phyloP scores from a whole-genome alignment of 2,888 invertebrate genomes.

The Neuroscelio doddi region DNA sequence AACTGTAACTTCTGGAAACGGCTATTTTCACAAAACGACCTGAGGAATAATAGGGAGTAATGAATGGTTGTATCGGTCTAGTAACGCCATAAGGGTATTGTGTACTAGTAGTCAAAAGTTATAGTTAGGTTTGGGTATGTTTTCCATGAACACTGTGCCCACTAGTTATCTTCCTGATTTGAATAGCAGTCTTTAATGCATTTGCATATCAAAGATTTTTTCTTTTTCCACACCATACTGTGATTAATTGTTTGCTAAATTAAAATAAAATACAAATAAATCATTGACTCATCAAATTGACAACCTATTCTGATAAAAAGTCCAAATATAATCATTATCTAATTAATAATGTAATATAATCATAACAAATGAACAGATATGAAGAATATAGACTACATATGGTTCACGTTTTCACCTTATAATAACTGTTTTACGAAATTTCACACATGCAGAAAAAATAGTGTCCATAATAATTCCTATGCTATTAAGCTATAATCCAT shows the following conservation, averaged over 20 bases:
- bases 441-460: no score
- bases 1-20: slow-evolving; percentile 38
- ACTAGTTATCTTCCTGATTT: slow-evolving; percentile 28
- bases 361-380: no score
- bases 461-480: no score
- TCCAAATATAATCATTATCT: no score
- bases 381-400: no score
- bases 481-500: no score
- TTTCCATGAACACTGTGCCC: slow-evolving; percentile 22
- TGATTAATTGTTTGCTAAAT: slow-evolving; percentile 14
- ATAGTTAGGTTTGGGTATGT: slow-evolving; percentile 29
- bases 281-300: slow-evolving; percentile 18
- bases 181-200: slow-evolving; percentile 32
- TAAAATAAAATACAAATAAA: slow-evolving; percentile 14
- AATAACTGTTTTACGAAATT: no score
- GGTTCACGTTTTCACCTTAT: no score
- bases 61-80: slow-evolving; percentile 47
- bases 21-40: slow-evolving; percentile 38
- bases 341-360: no score
- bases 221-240: slow-evolving; percentile 1
- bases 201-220: slow-evolving; percentile 21
- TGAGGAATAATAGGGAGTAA: slow-evolving; percentile 45
- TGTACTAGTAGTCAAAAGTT: slow-evolving; percentile 46
- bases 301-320: no score
- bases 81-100: slow-evolving; percentile 42